A percentile compares a stretch with the other conserved stretches of the same genome.
Conservation (phyloP, 2,113 vertebrate genomes). For the Crotophaga sulcirostris region DNA sequence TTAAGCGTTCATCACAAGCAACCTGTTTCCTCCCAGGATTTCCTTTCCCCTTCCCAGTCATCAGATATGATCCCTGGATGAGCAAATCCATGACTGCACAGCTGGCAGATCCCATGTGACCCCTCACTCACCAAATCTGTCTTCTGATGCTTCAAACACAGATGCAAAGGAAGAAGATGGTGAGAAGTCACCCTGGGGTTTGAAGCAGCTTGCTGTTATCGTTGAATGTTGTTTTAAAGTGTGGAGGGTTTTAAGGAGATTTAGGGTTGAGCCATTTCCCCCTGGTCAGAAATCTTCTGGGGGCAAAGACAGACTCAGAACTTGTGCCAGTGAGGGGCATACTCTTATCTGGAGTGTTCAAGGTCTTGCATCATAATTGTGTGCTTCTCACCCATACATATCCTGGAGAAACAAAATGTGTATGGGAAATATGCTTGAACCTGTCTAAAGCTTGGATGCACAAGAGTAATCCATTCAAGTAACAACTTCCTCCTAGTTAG, state of each 20-base stretch:
- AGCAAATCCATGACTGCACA: neutral
- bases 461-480: neutral
- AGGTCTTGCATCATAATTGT: neutral
- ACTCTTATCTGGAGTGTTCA: neutral
- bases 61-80: neutral
- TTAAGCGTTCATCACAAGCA: neutral
- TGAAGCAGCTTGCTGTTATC: neutral
- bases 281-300: neutral
- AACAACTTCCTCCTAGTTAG: neutral
- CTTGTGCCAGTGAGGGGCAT: neutral
- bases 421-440: neutral
- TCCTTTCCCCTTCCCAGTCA: neutral
- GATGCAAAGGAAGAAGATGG: neutral
- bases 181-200: neutral
- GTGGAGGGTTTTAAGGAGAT: neutral
- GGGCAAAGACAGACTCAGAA: neutral
- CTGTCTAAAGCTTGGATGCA: neutral
- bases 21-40: neutral
- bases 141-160: neutral
- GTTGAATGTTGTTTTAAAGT: neutral
- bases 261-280: neutral
- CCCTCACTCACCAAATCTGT: rapidly evolving
- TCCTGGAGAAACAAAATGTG: neutral
- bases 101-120: rapidly evolving
- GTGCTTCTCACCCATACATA: neutral